Conservation (phyloP, 2,888 invertebrate genomes). For the Eupithecia subumbrata region DNA sequence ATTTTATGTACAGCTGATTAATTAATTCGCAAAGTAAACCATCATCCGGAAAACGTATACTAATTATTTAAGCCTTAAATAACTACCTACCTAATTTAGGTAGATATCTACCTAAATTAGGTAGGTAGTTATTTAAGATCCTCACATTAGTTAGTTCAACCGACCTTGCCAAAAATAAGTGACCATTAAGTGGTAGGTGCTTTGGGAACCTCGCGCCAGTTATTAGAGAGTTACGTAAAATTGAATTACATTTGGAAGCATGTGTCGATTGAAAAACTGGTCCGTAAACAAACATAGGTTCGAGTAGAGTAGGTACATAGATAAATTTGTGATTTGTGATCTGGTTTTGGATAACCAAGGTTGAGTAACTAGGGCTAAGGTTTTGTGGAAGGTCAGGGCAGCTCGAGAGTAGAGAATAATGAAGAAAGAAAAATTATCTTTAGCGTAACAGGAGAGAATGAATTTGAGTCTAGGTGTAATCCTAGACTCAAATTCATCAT, state of each 20-base stretch:
- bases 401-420: not conserved
- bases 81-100: too few species aligned
- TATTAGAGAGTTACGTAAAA: slow-evolving; percentile 70
- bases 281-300: slow-evolving; percentile 64
- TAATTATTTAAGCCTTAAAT: too few species aligned
- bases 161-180: slow-evolving; percentile 70
- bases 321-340: slow-evolving; percentile 26
- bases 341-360: slow-evolving; percentile 18
- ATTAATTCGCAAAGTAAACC: not conserved
- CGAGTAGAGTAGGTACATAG: slow-evolving; percentile 34
- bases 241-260: slow-evolving; percentile 56
- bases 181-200: slow-evolving; percentile 52
- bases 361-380: not conserved
- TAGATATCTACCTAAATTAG: too few species aligned
- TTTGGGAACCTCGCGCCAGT: slow-evolving; percentile 70
- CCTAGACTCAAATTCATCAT: too few species aligned
- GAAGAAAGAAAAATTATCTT: too few species aligned
- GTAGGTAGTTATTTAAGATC: too few species aligned
- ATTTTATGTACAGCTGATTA: too few species aligned
- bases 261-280: slow-evolving; percentile 64
- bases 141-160: slow-evolving; percentile 16
- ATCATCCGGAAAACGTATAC: not conserved
- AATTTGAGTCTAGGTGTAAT: not conserved
- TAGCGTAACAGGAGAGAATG: not conserved
- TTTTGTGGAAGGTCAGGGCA: not conserved